Evolutionary conservation across 2,113 vertebrate genomes (phyloP), one percentile per base, ranked within the genome.

Genomic region (Psammodynastes pulverulentus): DNA sequence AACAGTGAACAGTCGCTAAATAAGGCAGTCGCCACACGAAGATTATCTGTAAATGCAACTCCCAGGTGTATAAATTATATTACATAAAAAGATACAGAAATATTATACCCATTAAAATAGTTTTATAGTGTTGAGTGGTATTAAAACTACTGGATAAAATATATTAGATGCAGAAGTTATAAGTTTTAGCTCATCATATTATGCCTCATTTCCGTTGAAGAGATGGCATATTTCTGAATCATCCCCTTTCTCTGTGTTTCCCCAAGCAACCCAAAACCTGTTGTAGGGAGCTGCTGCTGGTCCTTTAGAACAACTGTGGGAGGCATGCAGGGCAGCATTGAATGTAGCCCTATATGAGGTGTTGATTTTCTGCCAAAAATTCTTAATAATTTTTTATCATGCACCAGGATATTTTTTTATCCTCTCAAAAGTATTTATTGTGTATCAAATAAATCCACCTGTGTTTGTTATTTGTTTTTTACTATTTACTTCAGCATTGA

Each of bases 401-500:
- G n/a, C 49, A 90, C 34, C 56, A n/a, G 7, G 29, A 54, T 29
- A 89, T 24, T 43, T 48, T 34, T 43, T 90, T 48, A 46, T 51
- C 1, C 89, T 89, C 89, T 88, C 52, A 84, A 93, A 93, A 90
- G 94, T 88, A 93, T 5, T n/a, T 87, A 5, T 0, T 43, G 3
- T 49, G 34, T 49, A 26, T 56, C 52, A 51, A 88, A 34, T n/a
- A 86, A 85, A 88, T 39, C 12, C 29, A 54, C 45, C n/a, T 58
- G 9, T n/a, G 3, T 9, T 48, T 53, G 17, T 85, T 62, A 24
- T 46, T 89, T 85, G 88, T 24, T 85, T 84, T 84, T 43, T 93
- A 21, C 58, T 2, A 86, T 26, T 94, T 93, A 87, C 89, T 91
- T 88, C n/a, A 89, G 9, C 54, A 49, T 84, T 89, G 87, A 86